These are phyloP conservation scores for Frankliniella fusca DNA, from an alignment of 2,888 invertebrate genomes.

Conservation along the genomic window DNA sequence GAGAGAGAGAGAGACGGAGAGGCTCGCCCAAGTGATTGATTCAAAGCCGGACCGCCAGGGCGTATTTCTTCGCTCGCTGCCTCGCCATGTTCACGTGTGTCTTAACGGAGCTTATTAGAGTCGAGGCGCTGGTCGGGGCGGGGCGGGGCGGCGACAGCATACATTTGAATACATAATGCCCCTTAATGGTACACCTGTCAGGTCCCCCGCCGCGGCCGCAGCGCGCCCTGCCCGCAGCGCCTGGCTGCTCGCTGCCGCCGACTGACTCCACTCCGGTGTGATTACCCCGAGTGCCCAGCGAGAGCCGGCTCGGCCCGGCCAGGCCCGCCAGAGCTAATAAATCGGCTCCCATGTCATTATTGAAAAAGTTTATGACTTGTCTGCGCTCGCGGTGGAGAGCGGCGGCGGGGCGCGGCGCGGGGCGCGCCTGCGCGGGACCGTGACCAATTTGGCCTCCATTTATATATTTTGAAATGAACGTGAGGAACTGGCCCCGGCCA, in stretches of 20 bases:
- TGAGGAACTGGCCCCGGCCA: neutral
- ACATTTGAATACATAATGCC: constrained; percentile 25
- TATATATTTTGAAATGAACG: neutral
- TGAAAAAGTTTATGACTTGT: constrained; percentile 16
- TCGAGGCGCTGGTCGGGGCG: neutral
- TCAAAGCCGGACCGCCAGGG: neutral
- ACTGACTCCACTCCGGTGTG: neutral
- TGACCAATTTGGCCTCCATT: constrained; percentile 1
- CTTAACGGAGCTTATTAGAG: constrained; percentile 18
- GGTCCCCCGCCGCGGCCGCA: neutral
- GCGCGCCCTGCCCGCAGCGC: neutral
- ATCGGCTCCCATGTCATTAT: constrained; percentile 24
- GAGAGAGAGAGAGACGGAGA: neutral
- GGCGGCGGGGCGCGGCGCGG: too few relatives aligned
- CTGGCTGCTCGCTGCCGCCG: too few relatives aligned
- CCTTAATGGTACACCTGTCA: constrained; percentile 22
- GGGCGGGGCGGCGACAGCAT: constrained; percentile 12
- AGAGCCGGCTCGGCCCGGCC: neutral
- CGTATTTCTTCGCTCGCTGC: neutral
- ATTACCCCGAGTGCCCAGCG: neutral
- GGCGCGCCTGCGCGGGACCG: neutral
- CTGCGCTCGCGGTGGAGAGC: neutral
- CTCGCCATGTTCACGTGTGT: neutral
- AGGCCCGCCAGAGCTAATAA: neutral
- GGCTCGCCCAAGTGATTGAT: neutral